Percentiles rank a stretch among this genome's conserved stretches.
These are phyloP conservation scores for Antrozous pallidus DNA, from an alignment of 2,797 vertebrate species.

Conservation along the genomic window DNA sequence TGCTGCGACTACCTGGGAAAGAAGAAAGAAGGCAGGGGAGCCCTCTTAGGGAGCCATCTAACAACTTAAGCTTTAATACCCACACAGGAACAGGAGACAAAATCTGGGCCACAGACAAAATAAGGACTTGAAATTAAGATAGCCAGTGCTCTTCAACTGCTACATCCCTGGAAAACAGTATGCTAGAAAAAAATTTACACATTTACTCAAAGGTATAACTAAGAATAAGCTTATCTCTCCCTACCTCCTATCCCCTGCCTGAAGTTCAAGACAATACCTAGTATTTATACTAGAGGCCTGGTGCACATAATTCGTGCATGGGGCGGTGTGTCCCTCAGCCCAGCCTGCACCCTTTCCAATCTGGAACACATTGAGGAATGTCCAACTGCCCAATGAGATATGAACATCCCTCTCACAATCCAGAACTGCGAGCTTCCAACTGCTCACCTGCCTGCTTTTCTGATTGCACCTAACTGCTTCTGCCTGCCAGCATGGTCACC, in stretches of 20 bases:
- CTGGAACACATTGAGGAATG: too few species aligned
- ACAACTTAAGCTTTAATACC: not conserved
- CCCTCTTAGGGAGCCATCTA: not conserved
- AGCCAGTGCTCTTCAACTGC: not conserved
- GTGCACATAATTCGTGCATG: too few species aligned
- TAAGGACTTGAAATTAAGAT: not conserved
- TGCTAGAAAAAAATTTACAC: not conserved
- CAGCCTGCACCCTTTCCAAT: too few species aligned
- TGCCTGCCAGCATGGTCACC: too few species aligned
- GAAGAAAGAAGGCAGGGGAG: not conserved
- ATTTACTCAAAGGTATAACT: not conserved
- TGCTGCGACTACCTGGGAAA: not conserved
- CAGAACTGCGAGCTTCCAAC: too few species aligned
- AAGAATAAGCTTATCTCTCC: not conserved
- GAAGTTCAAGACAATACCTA: conserved; percentile 26
- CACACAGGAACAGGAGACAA: not conserved
- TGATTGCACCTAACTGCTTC: too few species aligned
- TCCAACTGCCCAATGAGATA: too few species aligned
- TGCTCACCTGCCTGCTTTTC: too few species aligned
- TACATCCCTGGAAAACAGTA: not conserved
- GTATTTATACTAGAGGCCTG: not conserved
- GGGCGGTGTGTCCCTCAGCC: too few species aligned
- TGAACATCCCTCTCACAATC: too few species aligned
- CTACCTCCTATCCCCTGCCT: not conserved
- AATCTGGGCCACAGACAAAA: not conserved